Conservation (phyloP, 2,113 vertebrate species). For the Chrysemys picta region DNA sequence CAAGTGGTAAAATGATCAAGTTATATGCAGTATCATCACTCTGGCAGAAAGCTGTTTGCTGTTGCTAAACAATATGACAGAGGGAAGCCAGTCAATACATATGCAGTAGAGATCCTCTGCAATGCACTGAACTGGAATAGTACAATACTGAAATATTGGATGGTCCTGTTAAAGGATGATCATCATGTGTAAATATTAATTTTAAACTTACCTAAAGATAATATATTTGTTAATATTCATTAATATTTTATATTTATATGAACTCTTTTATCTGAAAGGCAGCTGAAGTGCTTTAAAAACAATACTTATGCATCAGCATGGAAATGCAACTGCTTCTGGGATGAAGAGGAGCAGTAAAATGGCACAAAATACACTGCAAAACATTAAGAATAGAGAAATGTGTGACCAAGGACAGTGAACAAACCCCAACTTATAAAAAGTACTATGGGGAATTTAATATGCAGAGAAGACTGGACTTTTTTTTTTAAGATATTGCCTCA, state of each 20-base stretch:
- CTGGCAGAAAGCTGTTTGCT: slow-evolving; percentile 37
- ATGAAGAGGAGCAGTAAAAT: not conserved
- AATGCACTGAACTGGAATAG: not conserved
- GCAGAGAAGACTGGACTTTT: not conserved
- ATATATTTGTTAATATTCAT: not conserved
- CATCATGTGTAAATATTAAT: not conserved
- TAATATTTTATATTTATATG: not conserved
- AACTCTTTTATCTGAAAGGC: not conserved
- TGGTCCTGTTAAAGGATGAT: not conserved
- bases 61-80: not conserved
- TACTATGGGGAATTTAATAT: not conserved
- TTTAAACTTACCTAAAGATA: not conserved
- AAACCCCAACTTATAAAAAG: not conserved
- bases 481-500: slow-evolving; percentile 26
- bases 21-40: slow-evolving; percentile 16
- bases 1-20: slow-evolving; percentile 6
- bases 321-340: not conserved
- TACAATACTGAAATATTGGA: not conserved
- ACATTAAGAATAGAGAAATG: not conserved
- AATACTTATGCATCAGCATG: not conserved
- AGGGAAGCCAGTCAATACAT: not conserved
- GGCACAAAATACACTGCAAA: not conserved
- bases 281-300: not conserved
- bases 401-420: not conserved
- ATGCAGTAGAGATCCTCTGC: not conserved